Conservation (phyloP, 2,888 invertebrate genomes). For the Cryptocephalus primarius region DNA sequence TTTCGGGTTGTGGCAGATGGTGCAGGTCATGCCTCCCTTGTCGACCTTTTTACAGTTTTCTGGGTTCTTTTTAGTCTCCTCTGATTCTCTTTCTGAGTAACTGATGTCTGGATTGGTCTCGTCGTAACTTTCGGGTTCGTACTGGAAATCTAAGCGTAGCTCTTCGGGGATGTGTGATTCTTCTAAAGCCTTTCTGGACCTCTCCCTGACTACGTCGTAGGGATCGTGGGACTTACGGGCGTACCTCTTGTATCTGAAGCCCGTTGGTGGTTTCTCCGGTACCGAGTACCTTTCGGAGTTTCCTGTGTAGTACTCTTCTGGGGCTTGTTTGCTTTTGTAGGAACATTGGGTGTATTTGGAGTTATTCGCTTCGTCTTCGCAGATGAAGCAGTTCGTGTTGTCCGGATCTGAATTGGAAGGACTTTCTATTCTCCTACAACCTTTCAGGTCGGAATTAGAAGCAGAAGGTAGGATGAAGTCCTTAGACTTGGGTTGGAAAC, state of each 20-base stretch:
- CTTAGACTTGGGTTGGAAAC: conserved; percentile 11
- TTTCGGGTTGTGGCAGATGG: conserved; percentile 61
- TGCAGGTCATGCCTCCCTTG: conserved; percentile 57
- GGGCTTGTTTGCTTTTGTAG: conserved; percentile 41
- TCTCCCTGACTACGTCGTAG: conserved; percentile 42
- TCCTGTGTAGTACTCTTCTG: conserved; percentile 33
- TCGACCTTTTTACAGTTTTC: conserved; percentile 54
- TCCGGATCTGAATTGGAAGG: conserved; percentile 37
- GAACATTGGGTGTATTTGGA: conserved; percentile 47
- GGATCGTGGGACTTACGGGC: conserved; percentile 35
- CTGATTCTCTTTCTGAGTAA: conserved; percentile 50
- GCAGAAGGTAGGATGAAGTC: conserved; percentile 2
- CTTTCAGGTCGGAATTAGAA: conserved; percentile 6
- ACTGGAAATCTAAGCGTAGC: conserved; percentile 35
- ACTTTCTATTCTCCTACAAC: conserved; percentile 47
- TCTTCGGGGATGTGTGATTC: conserved; percentile 43
- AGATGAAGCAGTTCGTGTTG: conserved; percentile 43
- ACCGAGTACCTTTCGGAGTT: conserved; percentile 28
- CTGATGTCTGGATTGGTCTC: conserved; percentile 25
- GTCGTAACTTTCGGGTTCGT: conserved; percentile 13
- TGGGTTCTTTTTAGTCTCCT: conserved; percentile 46
- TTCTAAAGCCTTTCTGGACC: conserved; percentile 34
- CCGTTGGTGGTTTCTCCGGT: conserved; percentile 15
- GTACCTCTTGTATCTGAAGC: conserved; percentile 23
- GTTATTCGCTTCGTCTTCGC: conserved; percentile 43